Evolutionary conservation across 2,113 vertebrate genomes (phyloP).

Genomic region (Myotis yumanensis): DNA sequence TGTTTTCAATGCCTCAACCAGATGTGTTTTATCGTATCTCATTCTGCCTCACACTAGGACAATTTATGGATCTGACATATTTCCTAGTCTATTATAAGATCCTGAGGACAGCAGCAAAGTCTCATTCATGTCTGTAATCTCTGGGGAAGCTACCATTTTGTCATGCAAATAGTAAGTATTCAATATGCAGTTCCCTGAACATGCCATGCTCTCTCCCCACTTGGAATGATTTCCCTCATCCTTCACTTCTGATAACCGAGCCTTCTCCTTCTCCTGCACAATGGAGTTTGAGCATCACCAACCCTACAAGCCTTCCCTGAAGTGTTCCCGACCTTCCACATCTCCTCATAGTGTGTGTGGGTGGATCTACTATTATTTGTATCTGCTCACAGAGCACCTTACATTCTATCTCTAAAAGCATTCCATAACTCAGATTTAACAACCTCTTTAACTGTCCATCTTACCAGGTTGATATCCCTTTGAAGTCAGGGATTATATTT

Average conservation of each 20-base stretch:
- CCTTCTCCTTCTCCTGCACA: not conserved
- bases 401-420: not conserved
- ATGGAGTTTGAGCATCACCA: not conserved
- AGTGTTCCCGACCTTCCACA: not conserved
- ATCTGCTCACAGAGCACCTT: not conserved
- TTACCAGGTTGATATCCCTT: not conserved
- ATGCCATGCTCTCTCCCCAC: not conserved
- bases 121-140: not conserved
- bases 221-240: not conserved
- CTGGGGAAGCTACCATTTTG: not conserved
- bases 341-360: not conserved
- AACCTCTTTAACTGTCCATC: not conserved
- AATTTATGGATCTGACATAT: not conserved
- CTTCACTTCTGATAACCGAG: not conserved
- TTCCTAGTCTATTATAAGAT: not conserved
- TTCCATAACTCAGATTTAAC: not conserved
- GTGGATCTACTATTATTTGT: not conserved
- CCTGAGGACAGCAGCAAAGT: not conserved
- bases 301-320: not conserved
- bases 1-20: not conserved
- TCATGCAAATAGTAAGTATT: not conserved
- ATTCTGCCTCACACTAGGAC: not conserved
- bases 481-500: conserved; percentile 8
- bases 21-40: not conserved
- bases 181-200: not conserved